These are phyloP conservation scores for Philantomba maxwellii DNA, from an alignment of 2,113 vertebrate genomes.

Conservation along the genomic window DNA sequence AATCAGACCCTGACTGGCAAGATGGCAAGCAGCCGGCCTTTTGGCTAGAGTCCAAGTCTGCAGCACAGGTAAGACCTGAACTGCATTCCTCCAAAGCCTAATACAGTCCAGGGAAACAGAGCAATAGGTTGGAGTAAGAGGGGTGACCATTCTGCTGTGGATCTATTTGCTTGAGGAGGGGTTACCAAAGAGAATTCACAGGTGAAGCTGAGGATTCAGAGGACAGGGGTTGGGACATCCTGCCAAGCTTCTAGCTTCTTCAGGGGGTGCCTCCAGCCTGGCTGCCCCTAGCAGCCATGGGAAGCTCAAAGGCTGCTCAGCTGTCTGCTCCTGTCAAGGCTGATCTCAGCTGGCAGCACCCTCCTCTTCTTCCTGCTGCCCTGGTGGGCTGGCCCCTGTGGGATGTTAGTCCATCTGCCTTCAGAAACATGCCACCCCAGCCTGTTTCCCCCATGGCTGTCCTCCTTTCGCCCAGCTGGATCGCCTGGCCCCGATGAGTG, in stretches of 20 bases:
- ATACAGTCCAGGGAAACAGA: neutral
- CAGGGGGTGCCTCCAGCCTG: neutral
- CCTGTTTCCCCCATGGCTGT: neutral
- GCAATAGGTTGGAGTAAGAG: neutral
- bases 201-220: neutral
- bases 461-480: conserved; percentile 6
- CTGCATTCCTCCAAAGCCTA: neutral
- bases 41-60: conserved; percentile 46
- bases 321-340: conserved; percentile 33
- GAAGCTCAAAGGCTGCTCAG: neutral
- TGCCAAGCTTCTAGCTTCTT: neutral
- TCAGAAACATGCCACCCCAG: neutral
- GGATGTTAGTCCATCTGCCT: conserved; percentile 55
- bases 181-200: neutral
- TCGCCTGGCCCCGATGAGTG: neutral
- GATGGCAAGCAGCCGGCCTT: conserved; percentile 45
- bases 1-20: conserved; percentile 55
- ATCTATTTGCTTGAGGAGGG: neutral
- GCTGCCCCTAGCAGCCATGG: neutral
- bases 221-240: neutral
- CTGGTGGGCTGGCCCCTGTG: conserved; percentile 1
- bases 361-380: conserved; percentile 30
- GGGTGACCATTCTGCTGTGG: neutral
- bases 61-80: conserved; percentile 12
- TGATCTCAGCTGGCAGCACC: conserved; percentile 28